Base-by-base conservation (phyloP, 2,113 vertebrate genomes). In the Cyphomyrus plagiostoma region DNA sequence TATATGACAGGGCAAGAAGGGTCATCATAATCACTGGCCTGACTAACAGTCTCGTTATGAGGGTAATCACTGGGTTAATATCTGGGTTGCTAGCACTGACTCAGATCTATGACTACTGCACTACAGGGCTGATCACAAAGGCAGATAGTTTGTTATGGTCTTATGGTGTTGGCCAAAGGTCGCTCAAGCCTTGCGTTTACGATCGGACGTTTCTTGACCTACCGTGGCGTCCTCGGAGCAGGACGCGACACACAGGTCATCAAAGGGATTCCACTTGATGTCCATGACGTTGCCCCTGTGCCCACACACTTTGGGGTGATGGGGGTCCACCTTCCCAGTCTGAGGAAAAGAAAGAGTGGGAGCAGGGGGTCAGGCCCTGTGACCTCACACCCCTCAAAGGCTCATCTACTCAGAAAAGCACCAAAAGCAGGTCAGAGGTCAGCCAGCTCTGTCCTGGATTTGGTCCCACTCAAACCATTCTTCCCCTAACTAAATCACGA, bases 251-350 rank as follows among this genome's bases (percentile, higher is more conserved):
- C 97, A 95, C 70, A 95, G 98, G 92, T 99, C 98, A 89, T 98
- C 93, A 89, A 98, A 99, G 0, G 98, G 98, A 91, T 97, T 98
- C 98, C 98, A 99, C 91, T 98, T 99, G 94, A 99, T 93, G 88
- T 99, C 98, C 89, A 99, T 91, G 90, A 99, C 96, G 3, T 96
- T 97, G 23, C 97, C 97, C 94, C 92, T 96, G 94, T 99, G 98
- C 19, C 98, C 98, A 3, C 97, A 97, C 48, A 99, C 92, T 90
- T 94, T 96, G 39, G 97, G 97, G 88, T 98, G 96, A 92, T 96
- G 96, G 7, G 98, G 97, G 87, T 98, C 97, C 1, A 99, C 96
- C 89, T 98, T 99, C 91, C 98, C 98, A 0, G 97, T 98, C 98
- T 99, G 94, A 85, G 3, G 56, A 45, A 93, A 91, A 90, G 88